phyloP scores from a whole-genome alignment of 2,113 vertebrate genomes.

The Daphoenositta chrysoptera region DNA sequence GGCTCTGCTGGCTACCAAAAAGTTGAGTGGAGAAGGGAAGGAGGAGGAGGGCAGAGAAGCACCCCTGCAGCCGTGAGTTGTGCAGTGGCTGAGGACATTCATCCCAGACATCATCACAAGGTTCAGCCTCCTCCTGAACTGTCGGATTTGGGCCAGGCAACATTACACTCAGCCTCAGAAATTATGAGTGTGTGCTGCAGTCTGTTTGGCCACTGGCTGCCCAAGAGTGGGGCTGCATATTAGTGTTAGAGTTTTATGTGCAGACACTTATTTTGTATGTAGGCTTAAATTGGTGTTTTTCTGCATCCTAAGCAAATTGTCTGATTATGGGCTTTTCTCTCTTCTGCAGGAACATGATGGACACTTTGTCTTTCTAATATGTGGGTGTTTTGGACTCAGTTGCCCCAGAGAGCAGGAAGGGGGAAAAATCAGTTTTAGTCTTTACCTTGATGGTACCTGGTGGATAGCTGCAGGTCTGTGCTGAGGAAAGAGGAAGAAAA shows the following conservation, averaged over 20 bases:
- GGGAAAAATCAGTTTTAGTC: neutral
- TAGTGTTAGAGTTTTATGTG: neutral
- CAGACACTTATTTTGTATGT: accelerated
- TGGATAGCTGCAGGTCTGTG: neutral
- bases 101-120: neutral
- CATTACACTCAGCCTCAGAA: neutral
- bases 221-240: neutral
- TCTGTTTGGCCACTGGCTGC: neutral
- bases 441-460: neutral
- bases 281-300: neutral
- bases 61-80: accelerated
- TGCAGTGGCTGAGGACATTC: neutral
- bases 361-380: neutral
- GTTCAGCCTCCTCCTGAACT: neutral
- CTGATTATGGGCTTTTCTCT: neutral
- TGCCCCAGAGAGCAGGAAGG: neutral
- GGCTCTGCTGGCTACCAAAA: neutral
- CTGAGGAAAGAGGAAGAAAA: constrained; percentile 21
- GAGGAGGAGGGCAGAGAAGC: neutral
- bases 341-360: accelerated
- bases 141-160: neutral
- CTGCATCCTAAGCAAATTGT: neutral
- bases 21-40: neutral
- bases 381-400: neutral
- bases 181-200: neutral